phyloP scores from a whole-genome alignment of 1,140 invertebrate species.

The Octopus sinensis region DNA sequence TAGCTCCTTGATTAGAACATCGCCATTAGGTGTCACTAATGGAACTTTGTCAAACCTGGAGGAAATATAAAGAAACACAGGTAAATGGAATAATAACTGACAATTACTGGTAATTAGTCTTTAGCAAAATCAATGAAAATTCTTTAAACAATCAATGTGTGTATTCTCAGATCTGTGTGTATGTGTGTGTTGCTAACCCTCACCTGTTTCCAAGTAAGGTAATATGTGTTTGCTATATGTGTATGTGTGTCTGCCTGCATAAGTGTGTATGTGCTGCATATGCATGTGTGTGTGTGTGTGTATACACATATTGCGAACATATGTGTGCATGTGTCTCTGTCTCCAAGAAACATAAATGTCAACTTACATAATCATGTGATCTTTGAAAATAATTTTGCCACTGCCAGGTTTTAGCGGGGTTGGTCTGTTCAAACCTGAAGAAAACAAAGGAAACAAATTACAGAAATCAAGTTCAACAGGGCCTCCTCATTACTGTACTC shows the following conservation, averaged over 20 bases:
- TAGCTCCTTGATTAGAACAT: slow-evolving; percentile 84
- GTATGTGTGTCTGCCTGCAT: too few relatives aligned
- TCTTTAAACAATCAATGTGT: not conserved
- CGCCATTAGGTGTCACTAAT: slow-evolving; percentile 94
- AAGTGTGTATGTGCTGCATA: too few relatives aligned
- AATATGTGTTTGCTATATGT: too few relatives aligned
- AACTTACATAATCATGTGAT: slow-evolving; percentile 76
- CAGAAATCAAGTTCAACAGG: too few relatives aligned
- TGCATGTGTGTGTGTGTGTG: too few relatives aligned
- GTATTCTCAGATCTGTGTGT: not conserved
- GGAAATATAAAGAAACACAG: slow-evolving; percentile 22
- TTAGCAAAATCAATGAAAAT: not conserved
- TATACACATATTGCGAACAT: too few relatives aligned
- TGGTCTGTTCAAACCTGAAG: not conserved
- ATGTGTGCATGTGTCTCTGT: too few relatives aligned
- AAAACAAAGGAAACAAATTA: not conserved
- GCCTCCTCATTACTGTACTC: too few relatives aligned
- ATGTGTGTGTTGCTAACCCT: too few relatives aligned
- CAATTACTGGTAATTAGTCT: not conserved
- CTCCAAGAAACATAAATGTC: not conserved
- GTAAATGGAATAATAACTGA: not conserved
- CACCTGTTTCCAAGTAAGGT: too few relatives aligned
- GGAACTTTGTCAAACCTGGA: slow-evolving; percentile 85
- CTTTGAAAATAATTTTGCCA: slow-evolving; percentile 79
- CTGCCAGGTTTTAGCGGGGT: slow-evolving; percentile 63